Conservation (phyloP, 2,888 invertebrate species). For the Nesidiocoris tenuis region DNA sequence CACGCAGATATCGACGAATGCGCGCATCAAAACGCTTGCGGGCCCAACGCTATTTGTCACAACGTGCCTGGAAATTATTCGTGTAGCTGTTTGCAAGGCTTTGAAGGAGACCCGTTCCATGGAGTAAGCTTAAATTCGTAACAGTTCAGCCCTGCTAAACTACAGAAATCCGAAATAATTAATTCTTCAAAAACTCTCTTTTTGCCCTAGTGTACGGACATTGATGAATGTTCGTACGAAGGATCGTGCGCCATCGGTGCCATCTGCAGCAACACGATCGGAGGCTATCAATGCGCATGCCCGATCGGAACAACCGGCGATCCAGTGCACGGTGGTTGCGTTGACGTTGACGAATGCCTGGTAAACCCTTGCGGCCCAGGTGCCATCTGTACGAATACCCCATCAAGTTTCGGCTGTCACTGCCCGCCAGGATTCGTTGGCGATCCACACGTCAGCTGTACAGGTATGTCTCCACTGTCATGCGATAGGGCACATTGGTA, state of each 20-base stretch:
- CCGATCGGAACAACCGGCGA: slow-evolving; percentile 79
- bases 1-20: slow-evolving; percentile 84
- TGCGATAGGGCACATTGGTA: slow-evolving; percentile 13
- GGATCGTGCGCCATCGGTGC: slow-evolving; percentile 77
- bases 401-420: slow-evolving; percentile 75
- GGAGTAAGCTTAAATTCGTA: slow-evolving; percentile 58
- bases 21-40: slow-evolving; percentile 75
- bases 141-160: neutral
- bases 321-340: slow-evolving; percentile 70
- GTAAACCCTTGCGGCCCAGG: slow-evolving; percentile 69
- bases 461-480: slow-evolving; percentile 34
- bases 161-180: neutral
- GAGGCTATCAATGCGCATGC: slow-evolving; percentile 81
- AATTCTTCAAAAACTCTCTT: neutral
- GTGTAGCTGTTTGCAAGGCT: slow-evolving; percentile 80
- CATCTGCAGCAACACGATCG: slow-evolving; percentile 74
- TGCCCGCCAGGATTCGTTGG: slow-evolving; percentile 83
- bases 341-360: slow-evolving; percentile 73
- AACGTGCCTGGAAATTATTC: slow-evolving; percentile 86
- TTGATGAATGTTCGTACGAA: slow-evolving; percentile 74
- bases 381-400: slow-evolving; percentile 75
- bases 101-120: slow-evolving; percentile 77
- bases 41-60: slow-evolving; percentile 74
- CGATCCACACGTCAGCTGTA: slow-evolving; percentile 62
- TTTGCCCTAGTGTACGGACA: slow-evolving; percentile 67